phyloP scores from a whole-genome alignment of 1,140 invertebrate genomes.

The Amyelois transitella region DNA sequence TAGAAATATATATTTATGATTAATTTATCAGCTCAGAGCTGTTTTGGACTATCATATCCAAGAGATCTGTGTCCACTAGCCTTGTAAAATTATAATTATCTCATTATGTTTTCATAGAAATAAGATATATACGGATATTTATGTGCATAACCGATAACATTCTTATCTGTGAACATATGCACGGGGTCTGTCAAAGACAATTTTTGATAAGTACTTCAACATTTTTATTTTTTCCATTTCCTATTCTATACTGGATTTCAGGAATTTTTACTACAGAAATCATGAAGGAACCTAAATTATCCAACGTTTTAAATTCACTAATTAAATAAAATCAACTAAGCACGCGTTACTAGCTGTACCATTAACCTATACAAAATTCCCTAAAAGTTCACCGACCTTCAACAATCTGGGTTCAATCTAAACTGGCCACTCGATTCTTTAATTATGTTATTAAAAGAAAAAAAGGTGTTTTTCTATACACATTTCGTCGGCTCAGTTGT shows the following conservation, averaged over 20 bases:
- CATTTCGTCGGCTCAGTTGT: conserved; percentile 42
- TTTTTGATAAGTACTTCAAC: too few species aligned
- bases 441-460: conserved; percentile 53
- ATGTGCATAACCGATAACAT: too few species aligned
- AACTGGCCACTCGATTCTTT: conserved; percentile 16
- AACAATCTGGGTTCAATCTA: conserved; percentile 18
- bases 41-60: too few species aligned
- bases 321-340: not conserved
- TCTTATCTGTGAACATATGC: too few species aligned
- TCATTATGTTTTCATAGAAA: too few species aligned
- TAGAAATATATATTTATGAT: not conserved
- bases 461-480: conserved; percentile 38
- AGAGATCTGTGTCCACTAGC: too few species aligned
- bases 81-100: too few species aligned
- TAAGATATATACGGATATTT: too few species aligned
- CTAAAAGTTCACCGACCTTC: conserved; percentile 1
- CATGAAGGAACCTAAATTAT: not conserved
- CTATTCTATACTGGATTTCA: too few species aligned
- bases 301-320: not conserved
- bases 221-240: too few species aligned
- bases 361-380: not conserved
- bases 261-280: not conserved
- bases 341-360: not conserved
- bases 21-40: not conserved
- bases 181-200: too few species aligned